Evolutionary conservation across 2,888 invertebrate genomes (phyloP), one percentile per base, ranked within the genome.

Genomic region (Holacanthella duospinosa): DNA sequence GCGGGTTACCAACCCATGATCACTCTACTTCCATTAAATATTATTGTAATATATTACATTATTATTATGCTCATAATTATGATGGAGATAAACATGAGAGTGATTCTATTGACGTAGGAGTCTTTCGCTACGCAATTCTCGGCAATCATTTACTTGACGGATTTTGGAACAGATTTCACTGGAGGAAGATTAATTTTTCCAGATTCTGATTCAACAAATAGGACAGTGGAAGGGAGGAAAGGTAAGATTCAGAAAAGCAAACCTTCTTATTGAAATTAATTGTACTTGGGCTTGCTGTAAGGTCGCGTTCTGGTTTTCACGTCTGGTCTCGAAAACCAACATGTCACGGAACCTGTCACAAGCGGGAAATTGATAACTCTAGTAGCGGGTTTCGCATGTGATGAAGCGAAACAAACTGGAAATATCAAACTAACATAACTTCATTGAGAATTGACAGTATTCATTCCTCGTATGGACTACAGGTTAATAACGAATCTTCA

Each of bases 351-450:
- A 77, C 84, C 83, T 77, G 87, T 93, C 2, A 82, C 80, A 12
- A 81, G 83, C 26, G 93, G 93, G 21, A 81, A 81, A 3, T 80
- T 92, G 75, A 91, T 86, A 77, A 90, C 91, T 2, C 81, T 92
- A 69, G 91, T 90, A 0, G 84, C 93, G 59, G 88, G 91, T 55
- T 93, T 93, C 76, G 91, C 91, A 3, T 92, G 92, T 78, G 85
- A 91, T 77, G 78, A 81, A 60, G 78, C 68, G 43, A 48, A 48
- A 21, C 12, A 48, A 48, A 48, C n/a, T n/a, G 48, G 48, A 48
- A 48, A 9, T 16, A 48, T 48, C 21, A 48, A 48, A 21, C 48
- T 48, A 36, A 6, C 36, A 6, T 36, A 16, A 36, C n/a, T n/a
- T n/a, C n/a, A n/a, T n/a, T n/a, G n/a, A n/a, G n/a, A n/a, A n/a